These are phyloP conservation scores for Timema cristinae DNA, from an alignment of 2,888 invertebrate genomes.

Conservation along the genomic window DNA sequence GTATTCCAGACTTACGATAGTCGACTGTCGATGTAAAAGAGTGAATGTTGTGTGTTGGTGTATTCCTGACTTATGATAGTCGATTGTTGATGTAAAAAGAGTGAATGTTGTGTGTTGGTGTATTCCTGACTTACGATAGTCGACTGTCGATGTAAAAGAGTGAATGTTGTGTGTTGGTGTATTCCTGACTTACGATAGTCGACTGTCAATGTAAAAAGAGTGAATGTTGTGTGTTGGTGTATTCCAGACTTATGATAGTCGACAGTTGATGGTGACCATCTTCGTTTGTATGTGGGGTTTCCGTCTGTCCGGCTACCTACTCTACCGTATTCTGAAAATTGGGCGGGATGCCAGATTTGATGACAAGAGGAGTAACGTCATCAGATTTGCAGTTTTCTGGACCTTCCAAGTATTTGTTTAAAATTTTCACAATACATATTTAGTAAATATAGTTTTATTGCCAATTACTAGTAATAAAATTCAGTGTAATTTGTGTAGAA, in stretches of 20 bases:
- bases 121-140: slow-evolving; percentile 70
- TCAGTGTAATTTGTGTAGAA: no score
- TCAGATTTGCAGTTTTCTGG: slow-evolving; percentile 90
- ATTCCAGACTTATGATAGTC: slow-evolving; percentile 71
- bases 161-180: background rate
- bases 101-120: background rate
- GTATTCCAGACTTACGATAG: no score
- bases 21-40: no score
- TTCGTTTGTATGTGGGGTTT: slow-evolving; percentile 86
- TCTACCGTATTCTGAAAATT: slow-evolving; percentile 87
- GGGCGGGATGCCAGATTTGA: slow-evolving; percentile 89
- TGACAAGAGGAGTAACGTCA: slow-evolving; percentile 78
- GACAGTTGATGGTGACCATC: slow-evolving; percentile 86
- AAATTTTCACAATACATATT: background rate
- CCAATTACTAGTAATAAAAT: no score
- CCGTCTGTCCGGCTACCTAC: slow-evolving; percentile 78
- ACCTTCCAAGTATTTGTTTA: slow-evolving; percentile 71
- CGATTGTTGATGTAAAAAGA: background rate
- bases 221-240: background rate
- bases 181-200: background rate
- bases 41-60: background rate
- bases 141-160: slow-evolving; percentile 68
- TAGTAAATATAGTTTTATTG: background rate
- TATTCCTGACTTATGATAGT: background rate
- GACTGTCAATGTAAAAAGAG: background rate